Evolutionary conservation across 2,113 vertebrate genomes (phyloP).

Genomic region (Ceratotherium simum): DNA sequence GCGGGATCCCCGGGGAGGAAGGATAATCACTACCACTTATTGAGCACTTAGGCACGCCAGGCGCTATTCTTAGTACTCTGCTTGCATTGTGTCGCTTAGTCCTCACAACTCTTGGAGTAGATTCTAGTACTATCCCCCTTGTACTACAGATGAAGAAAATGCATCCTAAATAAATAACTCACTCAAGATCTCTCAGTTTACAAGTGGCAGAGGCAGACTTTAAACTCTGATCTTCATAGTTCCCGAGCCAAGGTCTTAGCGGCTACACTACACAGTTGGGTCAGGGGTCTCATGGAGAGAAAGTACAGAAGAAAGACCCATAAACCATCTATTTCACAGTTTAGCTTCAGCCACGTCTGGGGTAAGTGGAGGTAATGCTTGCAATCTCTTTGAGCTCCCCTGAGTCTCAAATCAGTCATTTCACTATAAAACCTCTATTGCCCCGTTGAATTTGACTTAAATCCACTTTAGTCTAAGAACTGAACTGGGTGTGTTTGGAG

Average conservation of each 20-base stretch:
- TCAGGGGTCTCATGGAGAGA: neutral
- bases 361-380: neutral
- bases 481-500: neutral
- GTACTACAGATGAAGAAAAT: neutral
- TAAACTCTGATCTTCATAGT: neutral
- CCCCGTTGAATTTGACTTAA: neutral
- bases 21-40: too few relatives aligned
- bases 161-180: neutral
- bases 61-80: neutral
- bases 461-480: neutral
- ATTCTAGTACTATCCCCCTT: neutral
- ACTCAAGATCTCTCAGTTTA: neutral
- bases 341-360: neutral
- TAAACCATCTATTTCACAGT: neutral
- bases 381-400: fast-evolving
- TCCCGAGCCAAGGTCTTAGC: neutral
- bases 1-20: too few relatives aligned
- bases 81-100: neutral
- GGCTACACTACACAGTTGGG: neutral
- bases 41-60: neutral
- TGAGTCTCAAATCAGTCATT: neutral
- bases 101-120: neutral
- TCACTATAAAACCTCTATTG: neutral
- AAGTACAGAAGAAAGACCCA: fast-evolving
- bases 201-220: neutral